These are phyloP conservation scores for Otus sunia DNA, from an alignment of 2,113 vertebrate genomes.

Conservation along the genomic window DNA sequence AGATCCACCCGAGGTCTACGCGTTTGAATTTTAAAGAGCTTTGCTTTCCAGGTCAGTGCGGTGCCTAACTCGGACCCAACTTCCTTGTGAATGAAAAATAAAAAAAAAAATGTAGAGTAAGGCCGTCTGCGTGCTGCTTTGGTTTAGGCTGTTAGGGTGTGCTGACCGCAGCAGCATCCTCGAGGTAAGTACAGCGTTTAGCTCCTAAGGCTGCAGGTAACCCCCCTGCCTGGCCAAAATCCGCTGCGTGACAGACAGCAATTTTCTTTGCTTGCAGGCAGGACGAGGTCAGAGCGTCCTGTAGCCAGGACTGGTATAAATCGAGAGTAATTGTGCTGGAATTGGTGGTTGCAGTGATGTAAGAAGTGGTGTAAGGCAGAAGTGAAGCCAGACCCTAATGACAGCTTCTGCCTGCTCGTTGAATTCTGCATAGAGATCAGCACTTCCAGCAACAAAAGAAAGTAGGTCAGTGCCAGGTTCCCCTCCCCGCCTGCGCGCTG, in stretches of 20 bases:
- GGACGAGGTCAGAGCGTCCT: neutral
- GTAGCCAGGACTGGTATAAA: neutral
- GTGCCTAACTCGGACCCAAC: neutral
- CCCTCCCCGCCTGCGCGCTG: constrained; percentile 18
- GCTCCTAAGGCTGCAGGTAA: neutral
- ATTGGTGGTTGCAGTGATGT: neutral
- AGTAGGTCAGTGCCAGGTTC: constrained; percentile 75
- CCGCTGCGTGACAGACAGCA: fast-evolving
- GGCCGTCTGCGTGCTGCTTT: neutral
- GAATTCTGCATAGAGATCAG: constrained; percentile 74
- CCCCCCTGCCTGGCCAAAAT: neutral
- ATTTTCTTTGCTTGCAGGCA: neutral
- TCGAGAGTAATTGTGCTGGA: neutral
- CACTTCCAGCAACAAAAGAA: constrained; percentile 78
- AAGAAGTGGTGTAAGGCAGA: neutral
- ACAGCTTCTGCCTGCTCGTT: constrained; percentile 29
- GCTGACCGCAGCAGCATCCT: constrained; percentile 8
- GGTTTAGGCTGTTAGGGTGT: neutral
- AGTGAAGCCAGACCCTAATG: constrained; percentile 3
- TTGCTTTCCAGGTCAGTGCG: neutral
- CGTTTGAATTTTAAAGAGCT: neutral
- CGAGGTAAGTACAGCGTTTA: neutral
- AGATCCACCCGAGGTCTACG: neutral
- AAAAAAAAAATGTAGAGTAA: neutral
- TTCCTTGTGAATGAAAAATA: neutral